These are phyloP conservation scores for Denticeps clupeoides DNA, from an alignment of 2,797 vertebrate genomes.

Conservation along the genomic window DNA sequence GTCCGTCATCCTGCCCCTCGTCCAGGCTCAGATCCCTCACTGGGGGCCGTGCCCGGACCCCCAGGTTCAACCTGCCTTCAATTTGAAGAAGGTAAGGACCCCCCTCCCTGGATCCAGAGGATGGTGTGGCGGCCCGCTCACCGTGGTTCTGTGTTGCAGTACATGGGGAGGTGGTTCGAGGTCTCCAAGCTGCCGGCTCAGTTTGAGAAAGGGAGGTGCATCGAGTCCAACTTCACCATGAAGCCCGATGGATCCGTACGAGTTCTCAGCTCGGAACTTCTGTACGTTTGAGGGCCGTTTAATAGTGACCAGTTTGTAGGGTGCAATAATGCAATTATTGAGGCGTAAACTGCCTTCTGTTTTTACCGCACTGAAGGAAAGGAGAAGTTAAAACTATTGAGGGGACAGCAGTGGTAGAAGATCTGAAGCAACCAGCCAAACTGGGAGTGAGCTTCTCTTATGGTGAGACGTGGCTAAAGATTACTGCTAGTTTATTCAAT, in stretches of 20 bases:
- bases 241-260: slow-evolving; percentile 65
- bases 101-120: no score
- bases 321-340: no score
- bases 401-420: slow-evolving; percentile 62
- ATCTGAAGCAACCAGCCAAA: slow-evolving; percentile 73
- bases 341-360: slow-evolving; percentile 16
- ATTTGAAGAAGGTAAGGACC: slow-evolving; percentile 9
- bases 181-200: slow-evolving; percentile 76
- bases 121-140: no score
- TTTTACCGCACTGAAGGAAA: slow-evolving; percentile 50
- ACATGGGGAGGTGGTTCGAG: slow-evolving; percentile 86
- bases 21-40: slow-evolving; percentile 56
- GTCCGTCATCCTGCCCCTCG: slow-evolving; percentile 36
- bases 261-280: slow-evolving; percentile 74
- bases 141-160: slow-evolving; percentile 54
- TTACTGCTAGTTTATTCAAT: slow-evolving; percentile 22
- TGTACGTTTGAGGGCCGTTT: slow-evolving; percentile 61
- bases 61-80: slow-evolving; percentile 54
- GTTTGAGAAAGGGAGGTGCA: slow-evolving; percentile 79
- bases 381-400: slow-evolving; percentile 61
- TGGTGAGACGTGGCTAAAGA: no score
- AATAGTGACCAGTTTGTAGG: no score
- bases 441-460: slow-evolving; percentile 73
- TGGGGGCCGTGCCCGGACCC: slow-evolving; percentile 67
- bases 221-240: slow-evolving; percentile 75